Evolutionary conservation across 2,888 invertebrate genomes (phyloP).

Genomic region (Epirrhoe tristata): DNA sequence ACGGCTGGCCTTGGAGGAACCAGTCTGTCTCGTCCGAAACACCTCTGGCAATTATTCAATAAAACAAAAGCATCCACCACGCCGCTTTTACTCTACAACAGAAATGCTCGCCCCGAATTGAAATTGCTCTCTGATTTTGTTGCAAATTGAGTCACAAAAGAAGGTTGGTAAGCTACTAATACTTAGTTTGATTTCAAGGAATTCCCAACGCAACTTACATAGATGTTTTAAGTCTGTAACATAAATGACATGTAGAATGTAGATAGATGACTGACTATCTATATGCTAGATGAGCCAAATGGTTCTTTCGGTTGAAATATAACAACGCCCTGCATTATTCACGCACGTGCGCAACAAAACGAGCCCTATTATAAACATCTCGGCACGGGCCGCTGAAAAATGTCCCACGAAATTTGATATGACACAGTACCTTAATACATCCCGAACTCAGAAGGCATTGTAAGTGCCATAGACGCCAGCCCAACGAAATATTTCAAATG

Average conservation of each 20-base stretch:
- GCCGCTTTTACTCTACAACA: constrained; percentile 75
- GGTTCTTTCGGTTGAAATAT: constrained; percentile 45
- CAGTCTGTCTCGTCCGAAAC: constrained; percentile 83
- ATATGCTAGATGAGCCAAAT: constrained; percentile 55
- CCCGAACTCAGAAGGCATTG: constrained; percentile 66
- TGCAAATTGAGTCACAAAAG: constrained; percentile 26
- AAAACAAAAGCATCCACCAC: constrained; percentile 80
- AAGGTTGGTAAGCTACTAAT: background rate
- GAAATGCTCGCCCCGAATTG: constrained; percentile 69
- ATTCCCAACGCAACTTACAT: background rate
- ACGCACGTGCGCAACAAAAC: constrained; percentile 79
- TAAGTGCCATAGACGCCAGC: constrained; percentile 74
- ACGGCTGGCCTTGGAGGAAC: constrained; percentile 84
- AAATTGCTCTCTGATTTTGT: constrained; percentile 49
- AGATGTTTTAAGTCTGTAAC: constrained; percentile 5
- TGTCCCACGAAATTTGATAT: constrained; percentile 83
- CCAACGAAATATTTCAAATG: constrained; percentile 83
- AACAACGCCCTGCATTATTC: constrained; percentile 62
- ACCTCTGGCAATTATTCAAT: constrained; percentile 84
- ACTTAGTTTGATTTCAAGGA: background rate
- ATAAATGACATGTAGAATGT: constrained; percentile 8
- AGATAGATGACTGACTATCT: constrained; percentile 18
- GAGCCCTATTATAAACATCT: constrained; percentile 71
- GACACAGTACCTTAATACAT: constrained; percentile 66
- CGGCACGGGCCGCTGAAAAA: constrained; percentile 81